These are phyloP conservation scores for Ctenomys sociabilis DNA, from an alignment of 2,113 vertebrate species.

Conservation along the genomic window DNA sequence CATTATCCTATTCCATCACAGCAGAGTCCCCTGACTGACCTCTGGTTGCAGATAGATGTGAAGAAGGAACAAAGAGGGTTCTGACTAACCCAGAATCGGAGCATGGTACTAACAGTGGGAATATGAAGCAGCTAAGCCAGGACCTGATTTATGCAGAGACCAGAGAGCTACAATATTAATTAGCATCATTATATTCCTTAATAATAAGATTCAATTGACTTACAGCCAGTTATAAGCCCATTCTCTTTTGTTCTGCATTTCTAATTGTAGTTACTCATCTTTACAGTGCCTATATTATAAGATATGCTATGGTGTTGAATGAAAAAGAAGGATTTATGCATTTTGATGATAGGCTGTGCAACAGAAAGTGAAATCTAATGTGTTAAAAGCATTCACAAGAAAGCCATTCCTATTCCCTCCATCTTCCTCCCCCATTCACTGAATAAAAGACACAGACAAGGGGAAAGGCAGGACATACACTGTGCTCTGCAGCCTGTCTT, in stretches of 20 bases:
- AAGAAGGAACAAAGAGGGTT: conserved; percentile 59
- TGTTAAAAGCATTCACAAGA: conserved; percentile 26
- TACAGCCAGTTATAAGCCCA: conserved; percentile 76
- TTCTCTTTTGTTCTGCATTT: conserved; percentile 75
- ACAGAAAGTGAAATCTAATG: conserved; percentile 55
- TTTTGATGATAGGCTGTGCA: background rate
- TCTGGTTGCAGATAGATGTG: conserved; percentile 50
- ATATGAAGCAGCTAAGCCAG: conserved; percentile 46
- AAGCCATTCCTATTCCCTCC: background rate
- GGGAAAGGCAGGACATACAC: background rate
- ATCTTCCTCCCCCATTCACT: background rate
- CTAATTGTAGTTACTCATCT: conserved; percentile 83
- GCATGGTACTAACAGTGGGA: conserved; percentile 45
- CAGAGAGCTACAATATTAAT: conserved; percentile 77
- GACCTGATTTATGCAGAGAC: conserved; percentile 71
- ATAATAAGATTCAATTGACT: conserved; percentile 80
- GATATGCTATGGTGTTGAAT: conserved; percentile 62
- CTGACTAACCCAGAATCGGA: conserved; percentile 53
- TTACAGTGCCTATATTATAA: conserved; percentile 78
- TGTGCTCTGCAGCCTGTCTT: background rate
- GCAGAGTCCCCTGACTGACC: background rate
- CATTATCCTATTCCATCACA: background rate
- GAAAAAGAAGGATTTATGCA: conserved; percentile 70
- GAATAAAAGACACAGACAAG: background rate
- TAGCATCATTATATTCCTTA: conserved; percentile 80